phyloP scores from a whole-genome alignment of 2,888 invertebrate genomes.

The Ceratothoa steindachneri region DNA sequence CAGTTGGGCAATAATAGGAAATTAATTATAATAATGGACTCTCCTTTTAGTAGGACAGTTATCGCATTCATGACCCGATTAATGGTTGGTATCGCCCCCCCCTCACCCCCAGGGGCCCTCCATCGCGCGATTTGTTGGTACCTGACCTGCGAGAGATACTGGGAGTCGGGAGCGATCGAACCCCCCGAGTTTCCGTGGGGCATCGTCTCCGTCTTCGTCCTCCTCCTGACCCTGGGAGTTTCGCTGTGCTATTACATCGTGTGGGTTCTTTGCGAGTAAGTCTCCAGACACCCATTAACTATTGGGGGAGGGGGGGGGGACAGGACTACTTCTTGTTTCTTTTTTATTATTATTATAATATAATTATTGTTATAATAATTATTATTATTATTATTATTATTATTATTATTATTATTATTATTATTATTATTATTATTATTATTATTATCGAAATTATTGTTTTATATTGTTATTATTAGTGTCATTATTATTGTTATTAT shows the following conservation, averaged over 20 bases:
- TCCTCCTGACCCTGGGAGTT: slow-evolving; percentile 44
- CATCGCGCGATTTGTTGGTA: slow-evolving; percentile 88
- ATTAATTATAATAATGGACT: no score
- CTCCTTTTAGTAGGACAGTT: no score
- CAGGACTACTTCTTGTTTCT: not conserved
- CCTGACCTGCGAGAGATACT: slow-evolving; percentile 83
- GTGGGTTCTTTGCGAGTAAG: slow-evolving; percentile 47
- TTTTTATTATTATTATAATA: no score
- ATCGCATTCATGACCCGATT: no score
- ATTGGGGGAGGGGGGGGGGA: not conserved
- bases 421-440: not conserved
- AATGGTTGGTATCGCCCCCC: no score
- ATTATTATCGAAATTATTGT: not conserved
- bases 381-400: no score
- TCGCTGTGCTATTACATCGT: slow-evolving; percentile 46
- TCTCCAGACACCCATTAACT: no score
- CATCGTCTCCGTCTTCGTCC: slow-evolving; percentile 33
- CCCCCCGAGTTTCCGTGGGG: slow-evolving; percentile 45
- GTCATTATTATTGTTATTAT: no score
- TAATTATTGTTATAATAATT: no score
- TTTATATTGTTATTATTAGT: no score
- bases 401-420: not conserved
- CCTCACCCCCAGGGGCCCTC: slow-evolving; percentile 74
- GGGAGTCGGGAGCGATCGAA: slow-evolving; percentile 60
- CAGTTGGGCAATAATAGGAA: no score